Evolutionary conservation across 2,888 invertebrate genomes (phyloP).

Genomic region (Criorhina ranunculi): DNA sequence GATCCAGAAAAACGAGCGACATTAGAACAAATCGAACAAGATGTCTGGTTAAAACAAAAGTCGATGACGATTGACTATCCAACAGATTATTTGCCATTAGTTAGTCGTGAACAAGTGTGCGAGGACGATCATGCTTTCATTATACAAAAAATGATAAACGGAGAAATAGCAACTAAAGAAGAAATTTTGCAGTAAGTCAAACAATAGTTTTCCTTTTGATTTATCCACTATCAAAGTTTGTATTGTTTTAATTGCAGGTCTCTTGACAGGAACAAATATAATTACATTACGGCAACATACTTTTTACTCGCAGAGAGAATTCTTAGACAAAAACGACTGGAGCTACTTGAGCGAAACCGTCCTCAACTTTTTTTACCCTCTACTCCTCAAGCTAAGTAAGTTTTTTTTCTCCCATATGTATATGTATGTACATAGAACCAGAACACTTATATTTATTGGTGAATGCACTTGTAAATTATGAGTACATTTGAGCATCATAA

Average conservation of each 20-base stretch:
- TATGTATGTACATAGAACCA: too few relatives aligned
- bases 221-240: conserved; percentile 2
- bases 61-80: conserved; percentile 80
- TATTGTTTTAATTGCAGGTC: conserved; percentile 86
- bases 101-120: conserved; percentile 94
- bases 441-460: too few relatives aligned
- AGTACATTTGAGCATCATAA: too few relatives aligned
- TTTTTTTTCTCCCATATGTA: background rate
- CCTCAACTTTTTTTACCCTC: conserved; percentile 78
- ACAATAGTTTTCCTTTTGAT: conserved; percentile 1
- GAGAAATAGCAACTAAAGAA: conserved; percentile 96
- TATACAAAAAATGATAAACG: conserved; percentile 97
- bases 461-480: too few relatives aligned
- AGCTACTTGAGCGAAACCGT: conserved; percentile 85
- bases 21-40: conserved; percentile 93
- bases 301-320: conserved; percentile 97
- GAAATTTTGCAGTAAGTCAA: conserved; percentile 93
- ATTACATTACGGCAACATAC: conserved; percentile 99
- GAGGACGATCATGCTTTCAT: conserved; percentile 96
- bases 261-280: conserved; percentile 97
- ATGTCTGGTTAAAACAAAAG: conserved; percentile 91
- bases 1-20: conserved; percentile 96
- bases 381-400: conserved; percentile 72
- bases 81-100: conserved; percentile 90
- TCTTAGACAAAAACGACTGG: conserved; percentile 91